phyloP scores from a whole-genome alignment of 92 coral and sea anemone species.

The Siderastrea radians region DNA sequence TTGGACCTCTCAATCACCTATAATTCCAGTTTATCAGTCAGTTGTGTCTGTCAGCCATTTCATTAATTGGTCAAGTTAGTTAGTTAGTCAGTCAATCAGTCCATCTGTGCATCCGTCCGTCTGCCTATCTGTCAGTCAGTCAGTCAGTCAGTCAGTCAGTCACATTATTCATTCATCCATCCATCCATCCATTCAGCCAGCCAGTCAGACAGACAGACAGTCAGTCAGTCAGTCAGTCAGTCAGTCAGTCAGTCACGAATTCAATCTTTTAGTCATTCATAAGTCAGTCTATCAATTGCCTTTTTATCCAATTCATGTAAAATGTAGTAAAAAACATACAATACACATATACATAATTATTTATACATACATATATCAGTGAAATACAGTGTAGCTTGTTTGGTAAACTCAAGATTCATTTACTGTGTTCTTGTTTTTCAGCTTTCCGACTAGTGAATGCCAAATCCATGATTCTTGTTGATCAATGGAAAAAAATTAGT shows the following conservation, averaged over 20 bases:
- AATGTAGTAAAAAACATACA: no score
- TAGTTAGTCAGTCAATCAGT: not conserved
- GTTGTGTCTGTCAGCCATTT: not conserved
- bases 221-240: not conserved
- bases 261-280: not conserved
- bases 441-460: conserved; percentile 96
- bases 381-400: no score
- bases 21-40: no score
- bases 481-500: conserved; percentile 95
- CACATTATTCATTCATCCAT: not conserved
- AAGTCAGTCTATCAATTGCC: not conserved
- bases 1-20: no score
- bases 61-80: not conserved
- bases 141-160: conserved; percentile 11
- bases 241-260: not conserved
- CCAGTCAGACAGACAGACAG: not conserved
- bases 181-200: not conserved
- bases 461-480: conserved; percentile 93
- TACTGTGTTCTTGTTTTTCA: conserved; percentile 10
- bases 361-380: no score
- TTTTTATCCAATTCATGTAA: not conserved
- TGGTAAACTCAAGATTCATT: no score
- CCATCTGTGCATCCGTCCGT: not conserved
- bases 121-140: not conserved
- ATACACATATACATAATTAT: no score